A percentile compares a stretch with the other conserved stretches of the same genome.
Conservation (phyloP, 2,888 invertebrate species). For the Congeria kusceri region DNA sequence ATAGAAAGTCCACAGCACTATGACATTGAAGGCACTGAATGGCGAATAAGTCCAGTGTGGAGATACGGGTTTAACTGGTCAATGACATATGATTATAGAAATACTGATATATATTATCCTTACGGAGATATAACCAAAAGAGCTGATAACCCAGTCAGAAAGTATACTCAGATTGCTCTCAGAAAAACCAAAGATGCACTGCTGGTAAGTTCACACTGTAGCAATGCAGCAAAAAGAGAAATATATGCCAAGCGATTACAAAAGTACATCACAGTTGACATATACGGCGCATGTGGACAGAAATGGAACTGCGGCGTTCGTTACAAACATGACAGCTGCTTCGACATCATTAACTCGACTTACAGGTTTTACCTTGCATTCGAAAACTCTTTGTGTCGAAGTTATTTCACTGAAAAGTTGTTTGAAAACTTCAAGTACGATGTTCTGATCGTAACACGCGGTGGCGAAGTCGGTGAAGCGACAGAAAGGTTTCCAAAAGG, state of each 20-base stretch:
- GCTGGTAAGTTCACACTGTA: slow-evolving; percentile 32
- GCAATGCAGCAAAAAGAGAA: slow-evolving; percentile 31
- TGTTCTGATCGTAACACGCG: slow-evolving; percentile 26
- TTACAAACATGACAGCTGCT: slow-evolving; percentile 44
- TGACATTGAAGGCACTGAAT: slow-evolving; percentile 16
- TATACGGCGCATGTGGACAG: slow-evolving; percentile 45
- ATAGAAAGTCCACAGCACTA: slow-evolving; percentile 39
- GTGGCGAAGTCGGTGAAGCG: slow-evolving; percentile 3
- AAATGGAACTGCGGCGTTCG: not conserved
- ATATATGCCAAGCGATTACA: slow-evolving; percentile 32
- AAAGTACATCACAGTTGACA: slow-evolving; percentile 42
- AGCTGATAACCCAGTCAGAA: not conserved
- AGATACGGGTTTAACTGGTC: slow-evolving; percentile 54
- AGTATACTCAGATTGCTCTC: slow-evolving; percentile 19
- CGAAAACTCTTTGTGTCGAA: slow-evolving; percentile 35
- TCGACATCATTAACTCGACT: slow-evolving; percentile 34
- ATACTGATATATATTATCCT: no score
- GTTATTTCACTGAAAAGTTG: slow-evolving; percentile 34
- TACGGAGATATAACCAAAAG: slow-evolving; percentile 33
- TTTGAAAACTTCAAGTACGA: slow-evolving; percentile 40
- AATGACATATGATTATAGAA: slow-evolving; percentile 58
- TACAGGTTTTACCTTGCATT: slow-evolving; percentile 55
- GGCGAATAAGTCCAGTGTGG: slow-evolving; percentile 28
- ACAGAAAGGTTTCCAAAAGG: not conserved
- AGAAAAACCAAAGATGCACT: slow-evolving; percentile 31